Evolutionary conservation across 2,888 invertebrate species (phyloP), one percentile per base, ranked within the genome.

Genomic region (Crematogaster levior): DNA sequence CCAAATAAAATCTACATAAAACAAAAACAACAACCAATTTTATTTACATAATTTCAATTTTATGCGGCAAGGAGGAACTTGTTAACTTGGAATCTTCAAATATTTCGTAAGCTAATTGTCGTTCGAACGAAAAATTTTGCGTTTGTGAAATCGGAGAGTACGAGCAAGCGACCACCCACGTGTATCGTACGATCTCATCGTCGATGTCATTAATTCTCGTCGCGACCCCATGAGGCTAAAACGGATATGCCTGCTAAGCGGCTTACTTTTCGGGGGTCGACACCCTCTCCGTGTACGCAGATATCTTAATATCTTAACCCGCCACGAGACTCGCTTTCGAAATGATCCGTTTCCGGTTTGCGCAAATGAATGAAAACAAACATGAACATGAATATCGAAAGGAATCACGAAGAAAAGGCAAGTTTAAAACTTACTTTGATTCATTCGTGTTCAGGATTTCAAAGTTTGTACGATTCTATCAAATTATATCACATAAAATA

Each of bases 161-260:
- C 30, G 18, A 43, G 7, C 15, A 27, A 37, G 89, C 79, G 89
- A 82, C 89, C 90, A 89, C 89, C 90, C 89, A 88, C 68, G 66
- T 53, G 27, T 66, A 53, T 66, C 27, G 15, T 24, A 51, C 34
- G 48, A 15, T 66, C 65, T 51, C 37, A 18, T 68, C 53, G 63
- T 66, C 72, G 61, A 70, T 30, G 63, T 53, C 46, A 48, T 74
- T 53, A 66, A 85, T 53, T 75, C 77, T 80, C 77, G 60, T 48
- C 73, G 60, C 58, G 65, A 70, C 82, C 84, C 70, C 79, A 81
- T 82, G 79, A 82, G 86, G 88, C 86, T 88, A 72, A 80, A 90
- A 86, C 87, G 90, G 86, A 90, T 86, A 86, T 83, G 73, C 74
- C 73, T 27, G 34, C 73, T 91, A 91, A 90, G 89, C 90, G 84